These are phyloP conservation scores for Hypena proboscidalis DNA, from an alignment of 2,888 invertebrate species.

Conservation along the genomic window DNA sequence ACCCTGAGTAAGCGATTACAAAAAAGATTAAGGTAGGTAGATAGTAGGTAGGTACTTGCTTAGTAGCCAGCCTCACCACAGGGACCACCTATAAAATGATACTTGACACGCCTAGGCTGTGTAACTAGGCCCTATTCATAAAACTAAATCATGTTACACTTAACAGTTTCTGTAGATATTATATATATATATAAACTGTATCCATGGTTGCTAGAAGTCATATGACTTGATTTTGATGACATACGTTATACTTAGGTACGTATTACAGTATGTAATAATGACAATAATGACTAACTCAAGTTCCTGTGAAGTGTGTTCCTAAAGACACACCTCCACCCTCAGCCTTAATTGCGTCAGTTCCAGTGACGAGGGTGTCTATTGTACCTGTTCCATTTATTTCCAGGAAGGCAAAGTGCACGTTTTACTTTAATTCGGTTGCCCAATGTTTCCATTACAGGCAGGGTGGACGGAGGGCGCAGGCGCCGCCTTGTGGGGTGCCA, in stretches of 20 bases:
- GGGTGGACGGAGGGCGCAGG: slow-evolving; percentile 40
- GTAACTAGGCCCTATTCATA: neutral
- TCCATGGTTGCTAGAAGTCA: no score
- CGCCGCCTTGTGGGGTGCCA: slow-evolving; percentile 44
- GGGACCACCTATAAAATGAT: slow-evolving; percentile 12
- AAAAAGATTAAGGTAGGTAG: slow-evolving; percentile 74
- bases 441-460: slow-evolving; percentile 23
- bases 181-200: no score
- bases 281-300: no score
- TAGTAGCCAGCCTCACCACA: slow-evolving; percentile 25
- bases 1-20: slow-evolving; percentile 76
- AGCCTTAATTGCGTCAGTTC: no score
- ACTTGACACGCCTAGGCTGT: slow-evolving; percentile 1
- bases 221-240: no score
- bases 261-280: no score
- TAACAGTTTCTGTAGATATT: no score
- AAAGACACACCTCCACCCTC: no score
- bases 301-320: slow-evolving; percentile 1
- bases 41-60: slow-evolving; percentile 54
- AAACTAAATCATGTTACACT: slow-evolving; percentile 3
- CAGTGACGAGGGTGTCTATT: neutral
- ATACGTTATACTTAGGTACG: neutral
- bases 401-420: no score
- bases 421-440: no score
- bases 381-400: neutral